Base-by-base conservation (phyloP, 2,888 invertebrate species). In the Eristalis intricaria region DNA sequence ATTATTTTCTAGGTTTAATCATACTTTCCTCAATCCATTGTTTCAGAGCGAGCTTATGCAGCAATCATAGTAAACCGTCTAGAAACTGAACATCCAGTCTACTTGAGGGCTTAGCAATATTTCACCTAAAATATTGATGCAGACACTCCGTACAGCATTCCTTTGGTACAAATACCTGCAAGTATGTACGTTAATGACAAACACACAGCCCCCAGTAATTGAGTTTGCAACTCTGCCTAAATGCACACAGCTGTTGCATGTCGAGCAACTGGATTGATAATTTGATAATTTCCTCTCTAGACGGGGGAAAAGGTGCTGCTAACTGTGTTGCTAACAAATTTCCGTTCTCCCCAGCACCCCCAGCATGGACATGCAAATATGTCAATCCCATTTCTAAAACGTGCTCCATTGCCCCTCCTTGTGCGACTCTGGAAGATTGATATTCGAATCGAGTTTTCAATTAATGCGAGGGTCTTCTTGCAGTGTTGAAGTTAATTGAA, bases 401-500 rank as follows among this genome's bases (percentile, higher is more conserved):
- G 10, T 19, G 19, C 23, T 4, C 15, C 58, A 23, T 10, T 13
- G 13, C 60, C 26, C 19, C 26, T 23, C 26, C 60, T 26, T 38
- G 3, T 38, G 38, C 13, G 23, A n/a, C 23, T 26, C 1, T 13
- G 26, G 26, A 22, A 61, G 43, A 43, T 32, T 50, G 29, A 19
- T 29, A 68, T 76, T 63, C 43, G 63, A 70, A 38, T 69, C 11
- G 32, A 35, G 29, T 77, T 77, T 70, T 70, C 77, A 77, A 69
- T 69, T 77, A 69, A 13, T 22, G 22, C 4, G 29, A 38, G 23
- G 19, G 38, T 8, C 26, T 38, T 60, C 58, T 75, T 22, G 38
- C 68, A 66, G 43, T 22, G 29, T 32, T 58, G 66, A 38, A 56
- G 58, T 13, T 61, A 60, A 68, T 66, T 61, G 76, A 58, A 66